Evolutionary conservation across 2,113 vertebrate species (phyloP), one percentile per base, ranked within the genome.

Genomic region (Bubo scandiacus): DNA sequence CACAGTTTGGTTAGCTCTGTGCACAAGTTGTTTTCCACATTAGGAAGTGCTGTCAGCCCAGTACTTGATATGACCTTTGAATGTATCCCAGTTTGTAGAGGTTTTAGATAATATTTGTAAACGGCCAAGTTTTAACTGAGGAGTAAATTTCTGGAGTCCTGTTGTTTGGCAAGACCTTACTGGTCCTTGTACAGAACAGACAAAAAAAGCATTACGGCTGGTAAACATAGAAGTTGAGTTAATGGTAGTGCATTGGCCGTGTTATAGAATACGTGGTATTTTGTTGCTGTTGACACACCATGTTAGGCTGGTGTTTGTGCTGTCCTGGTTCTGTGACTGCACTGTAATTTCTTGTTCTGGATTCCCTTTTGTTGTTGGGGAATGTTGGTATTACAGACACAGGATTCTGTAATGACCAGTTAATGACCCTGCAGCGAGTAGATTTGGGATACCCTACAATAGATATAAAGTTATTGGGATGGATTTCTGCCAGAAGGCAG

Each of bases 231-330:
- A 26, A 29, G 38, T 10, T 16, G 9, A 13, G 17, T 9, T 19
- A 4, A 36, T 3, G 1, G 15, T 22, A 3, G 57, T 1, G 12
- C 12, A 1, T 23, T 42, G 38, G 25, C 47, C 1, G 1, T 1
- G 38, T 22, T 17, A 23, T 3, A 6, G 62, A 63, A 16, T 5
- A 40, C 2, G 0, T 1, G 43, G 22, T 72, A 5, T 47, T 78
- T 20, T 42, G 58, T 67, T 67, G 61, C 67, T 77, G 54, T 26
- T 25, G 62, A 21, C 3, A 14, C 10, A 3, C 51, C 15, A 0
- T 20, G 13, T 61, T 77, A 34, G 58, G 59, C 27, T 3, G 6
- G 11, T 5, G 4, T 15, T 55, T 25, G 17, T 40, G 77, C 63
- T 25, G 0, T 40, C 43, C 59, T 51, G 5, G 6, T 15, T 59